Conservation (phyloP, 2,113 vertebrate genomes). For the Otus sunia region DNA sequence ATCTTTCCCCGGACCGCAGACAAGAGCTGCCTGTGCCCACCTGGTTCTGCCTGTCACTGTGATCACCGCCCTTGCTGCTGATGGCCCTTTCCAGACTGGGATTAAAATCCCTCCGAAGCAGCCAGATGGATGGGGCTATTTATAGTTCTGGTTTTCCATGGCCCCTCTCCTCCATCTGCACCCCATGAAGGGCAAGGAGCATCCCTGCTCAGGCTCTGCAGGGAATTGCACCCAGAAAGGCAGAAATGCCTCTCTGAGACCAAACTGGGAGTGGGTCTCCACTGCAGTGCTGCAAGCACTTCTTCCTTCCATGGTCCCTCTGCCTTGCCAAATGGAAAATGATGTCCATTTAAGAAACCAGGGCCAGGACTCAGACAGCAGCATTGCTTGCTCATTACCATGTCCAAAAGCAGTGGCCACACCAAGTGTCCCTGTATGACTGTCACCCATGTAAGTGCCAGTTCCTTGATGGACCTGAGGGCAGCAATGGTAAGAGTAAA, state of each 20-base stretch:
- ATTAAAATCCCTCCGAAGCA: not conserved
- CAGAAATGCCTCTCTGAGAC: not conserved
- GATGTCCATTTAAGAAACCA: not conserved
- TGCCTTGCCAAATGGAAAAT: not conserved
- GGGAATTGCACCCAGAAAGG: not conserved
- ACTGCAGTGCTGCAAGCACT: not conserved
- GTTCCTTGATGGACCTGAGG: not conserved
- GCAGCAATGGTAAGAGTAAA: not conserved
- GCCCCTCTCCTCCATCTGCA: not conserved
- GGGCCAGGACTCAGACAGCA: not conserved
- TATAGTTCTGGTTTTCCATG: not conserved
- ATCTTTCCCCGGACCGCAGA: rapidly evolving
- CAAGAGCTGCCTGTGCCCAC: slow-evolving; percentile 13
- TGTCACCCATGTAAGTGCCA: not conserved
- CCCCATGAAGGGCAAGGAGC: not conserved
- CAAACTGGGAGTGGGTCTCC: not conserved
- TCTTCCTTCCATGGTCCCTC: not conserved
- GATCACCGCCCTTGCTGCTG: not conserved
- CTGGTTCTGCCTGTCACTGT: slow-evolving; percentile 63
- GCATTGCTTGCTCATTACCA: not conserved
- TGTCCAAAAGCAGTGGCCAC: not conserved
- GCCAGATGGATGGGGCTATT: not conserved
- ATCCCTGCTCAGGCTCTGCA: not conserved
- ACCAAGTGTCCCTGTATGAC: not conserved
- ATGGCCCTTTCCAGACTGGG: not conserved